Base-by-base conservation (phyloP, 64 coral and sea anemone species). In the Dendrophyllia cribrosa region DNA sequence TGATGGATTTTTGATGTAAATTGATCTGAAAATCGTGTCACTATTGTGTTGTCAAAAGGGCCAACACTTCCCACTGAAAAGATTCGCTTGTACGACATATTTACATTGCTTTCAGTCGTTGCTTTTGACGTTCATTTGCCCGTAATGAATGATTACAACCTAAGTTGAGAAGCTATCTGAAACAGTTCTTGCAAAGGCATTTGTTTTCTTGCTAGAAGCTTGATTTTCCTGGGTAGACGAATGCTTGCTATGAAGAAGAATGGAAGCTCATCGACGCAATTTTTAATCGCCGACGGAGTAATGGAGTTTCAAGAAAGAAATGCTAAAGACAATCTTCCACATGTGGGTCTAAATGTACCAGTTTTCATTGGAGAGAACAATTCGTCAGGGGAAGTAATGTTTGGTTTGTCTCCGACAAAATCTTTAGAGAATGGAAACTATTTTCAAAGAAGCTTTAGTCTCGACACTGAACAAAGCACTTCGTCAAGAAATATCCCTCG, bases 391-490 rank as follows among this genome's bases (percentile, higher is more conserved):
- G 70, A 86, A 48, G 70, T 48, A 23, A 67, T 50, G 3, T 3
- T 53, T 56, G 66, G 66, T 3, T 2, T 59, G 25, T 10, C 86
- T 20, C 69, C 24, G 65, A 14, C 60, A 22, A 75, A 92, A 66
- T 19, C 81, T 0, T 7, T 69, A 1, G 82, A 75, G 65, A 86
- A 84, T 46, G 83, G 80, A 45, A 86, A 77, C 60, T 75, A 75
- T 77, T 80, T 92, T 51, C 69, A 86, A 87, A 73, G 91, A 46
- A 92, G 83, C 82, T 84, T 84, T 64, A 67, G 80, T 55, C 71
- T 77, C 56, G 84, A 74, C 49, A 85, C 81, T 68, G 72, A 75
- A 5, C 45, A 48, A 44, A 63, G 60, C 17, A 15, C 11, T 63
- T 63, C 60, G 16, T 53, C 49, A 47, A 76, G 59, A 68, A 71